A percentile compares a stretch with the other conserved stretches of the same genome.
Conservation (phyloP, 2,113 vertebrate species). For the Alectura lathami region DNA sequence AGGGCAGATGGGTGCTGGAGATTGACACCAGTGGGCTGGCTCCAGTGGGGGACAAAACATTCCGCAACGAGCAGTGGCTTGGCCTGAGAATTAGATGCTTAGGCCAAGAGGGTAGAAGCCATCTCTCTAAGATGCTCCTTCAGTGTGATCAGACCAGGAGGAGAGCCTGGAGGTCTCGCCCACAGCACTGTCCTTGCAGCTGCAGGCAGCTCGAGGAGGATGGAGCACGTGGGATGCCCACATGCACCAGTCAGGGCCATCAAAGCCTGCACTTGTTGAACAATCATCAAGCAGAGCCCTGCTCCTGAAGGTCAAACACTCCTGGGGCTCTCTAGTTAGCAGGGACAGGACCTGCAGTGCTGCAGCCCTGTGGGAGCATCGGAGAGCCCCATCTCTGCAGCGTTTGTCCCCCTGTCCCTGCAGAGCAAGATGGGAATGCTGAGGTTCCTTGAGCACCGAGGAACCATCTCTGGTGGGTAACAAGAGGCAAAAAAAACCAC, state of each 20-base stretch:
- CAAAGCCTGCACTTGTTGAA: not conserved
- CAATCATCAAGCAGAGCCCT: not conserved
- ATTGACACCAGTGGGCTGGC: rapidly evolving
- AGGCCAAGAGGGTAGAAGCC: not conserved
- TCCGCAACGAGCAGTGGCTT: not conserved
- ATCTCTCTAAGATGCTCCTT: not conserved
- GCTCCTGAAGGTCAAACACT: rapidly evolving
- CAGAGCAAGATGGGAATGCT: not conserved
- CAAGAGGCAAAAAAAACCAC: not conserved
- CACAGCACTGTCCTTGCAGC: not conserved
- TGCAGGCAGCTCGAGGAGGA: not conserved
- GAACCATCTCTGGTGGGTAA: not conserved
- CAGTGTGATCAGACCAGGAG: not conserved
- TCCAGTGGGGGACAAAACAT: rapidly evolving
- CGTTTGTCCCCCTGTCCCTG: not conserved
- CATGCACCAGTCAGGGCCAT: rapidly evolving
- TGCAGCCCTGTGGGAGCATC: not conserved
- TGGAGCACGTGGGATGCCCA: not conserved
- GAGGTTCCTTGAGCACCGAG: not conserved
- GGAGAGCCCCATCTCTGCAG: too few species aligned
- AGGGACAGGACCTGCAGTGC: rapidly evolving
- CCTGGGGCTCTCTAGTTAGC: not conserved
- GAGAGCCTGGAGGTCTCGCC: not conserved
- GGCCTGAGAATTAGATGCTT: not conserved
- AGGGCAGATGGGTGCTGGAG: not conserved